Conservation (phyloP, 2,113 vertebrate genomes). For the Siniperca chuatsi region DNA sequence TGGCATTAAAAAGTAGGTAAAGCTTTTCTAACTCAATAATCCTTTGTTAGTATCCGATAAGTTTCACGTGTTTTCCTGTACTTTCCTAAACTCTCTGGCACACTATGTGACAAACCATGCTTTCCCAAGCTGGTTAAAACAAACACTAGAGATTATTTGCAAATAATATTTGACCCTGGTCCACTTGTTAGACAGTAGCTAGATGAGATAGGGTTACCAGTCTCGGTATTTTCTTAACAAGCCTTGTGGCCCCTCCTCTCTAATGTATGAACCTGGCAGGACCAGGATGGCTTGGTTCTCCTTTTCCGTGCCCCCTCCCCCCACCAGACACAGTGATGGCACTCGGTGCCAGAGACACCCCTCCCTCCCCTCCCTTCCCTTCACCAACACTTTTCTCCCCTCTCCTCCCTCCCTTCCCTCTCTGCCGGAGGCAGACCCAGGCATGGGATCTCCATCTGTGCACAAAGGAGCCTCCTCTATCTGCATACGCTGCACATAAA, state of each 20-base stretch:
- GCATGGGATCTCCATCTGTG: constrained; percentile 86
- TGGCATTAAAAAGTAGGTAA: constrained; percentile 48
- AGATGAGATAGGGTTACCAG: constrained; percentile 30
- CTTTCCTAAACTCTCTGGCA: constrained; percentile 21
- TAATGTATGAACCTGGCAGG: constrained; percentile 64
- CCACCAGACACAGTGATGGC: constrained; percentile 83
- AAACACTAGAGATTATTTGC: constrained; percentile 27
- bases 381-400: constrained; percentile 69
- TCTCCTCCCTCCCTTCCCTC: constrained; percentile 72
- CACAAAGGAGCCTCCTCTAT: constrained; percentile 87
- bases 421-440: constrained; percentile 78
- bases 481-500: constrained; percentile 88
- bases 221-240: constrained; percentile 37
- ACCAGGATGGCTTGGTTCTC: constrained; percentile 63
- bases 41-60: constrained; percentile 24
- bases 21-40: constrained; percentile 46
- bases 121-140: constrained; percentile 13
- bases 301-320: constrained; percentile 71
- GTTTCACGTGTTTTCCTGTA: constrained; percentile 27
- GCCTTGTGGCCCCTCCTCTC: constrained; percentile 53
- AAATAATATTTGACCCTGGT: constrained; percentile 28
- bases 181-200: constrained; percentile 42
- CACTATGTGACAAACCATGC: not conserved
- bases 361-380: constrained; percentile 78
- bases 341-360: constrained; percentile 81